Evolutionary conservation across 2,888 invertebrate genomes (phyloP), one percentile per base, ranked within the genome.

Genomic region (Sceliomorpha sp.): DNA sequence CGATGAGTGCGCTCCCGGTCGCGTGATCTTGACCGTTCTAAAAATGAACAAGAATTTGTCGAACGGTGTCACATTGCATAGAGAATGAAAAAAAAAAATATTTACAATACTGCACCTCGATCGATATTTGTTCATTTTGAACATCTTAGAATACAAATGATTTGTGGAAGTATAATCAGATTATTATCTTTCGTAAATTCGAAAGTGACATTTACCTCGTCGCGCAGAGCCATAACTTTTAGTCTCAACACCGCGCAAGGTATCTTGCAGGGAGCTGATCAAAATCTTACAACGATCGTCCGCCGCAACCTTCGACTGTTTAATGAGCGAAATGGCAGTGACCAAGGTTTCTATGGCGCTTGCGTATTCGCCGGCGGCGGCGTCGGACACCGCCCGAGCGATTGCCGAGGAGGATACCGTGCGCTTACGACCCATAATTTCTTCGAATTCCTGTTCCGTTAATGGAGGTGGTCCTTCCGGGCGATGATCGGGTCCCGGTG

Each of bases 261-360:
- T 99, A 87, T 99, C 99, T 89, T 98, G 97, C 1, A 99, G 91
- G 0, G 98, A 98, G 78, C 96, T 97, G 75, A 99, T 98, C 55
- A 99, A 90, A 78, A 99, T 98, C 90, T 98, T 98, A 90, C 99
- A 99, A 32, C 99, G 92, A 87, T 99, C 99, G 89, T 99, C 99
- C 79, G 94, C 94, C 0, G 97, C 95, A 37, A 97, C 93, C 90
- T 97, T 96, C 55, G 98, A 98, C 90, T 99, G 98, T 88, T 98
- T 98, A 77, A 99, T 99, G 58, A 99, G 91, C 5, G 98, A 98
- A 81, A 99, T 98, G 4, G 99, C 99, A 0, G 99, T 99, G 62
- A 98, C 98, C 72, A 99, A 91, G 1, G 99, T 99, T 90, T 99
- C 99, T 71, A 99, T 98, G 44, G 99, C 99, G 88, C 97, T 97